Evolutionary conservation across 2,797 vertebrate genomes (phyloP), one percentile per base, ranked within the genome.

Genomic region (Epinephelus coioides): DNA sequence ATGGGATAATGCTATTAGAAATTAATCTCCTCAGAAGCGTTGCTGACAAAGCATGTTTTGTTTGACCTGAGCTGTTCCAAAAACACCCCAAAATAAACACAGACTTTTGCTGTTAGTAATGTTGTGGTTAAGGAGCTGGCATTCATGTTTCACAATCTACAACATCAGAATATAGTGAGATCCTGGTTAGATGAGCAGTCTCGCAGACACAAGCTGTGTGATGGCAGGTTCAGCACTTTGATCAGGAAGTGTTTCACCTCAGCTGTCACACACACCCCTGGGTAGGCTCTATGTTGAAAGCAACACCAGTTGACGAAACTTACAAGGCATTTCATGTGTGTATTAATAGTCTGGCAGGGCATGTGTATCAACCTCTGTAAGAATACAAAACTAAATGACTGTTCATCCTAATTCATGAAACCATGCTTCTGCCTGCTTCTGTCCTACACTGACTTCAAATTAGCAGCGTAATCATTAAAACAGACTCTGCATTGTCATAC

Each of bases 21-120:
- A 61, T 69, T 25, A 62, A 80, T 80, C 64, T 64, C 40, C 12
- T 60, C 19, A 27, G 55, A 51, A 34, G 34, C 40, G 17, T 27
- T 69, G 63, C 76, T 82, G 54, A 76, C 46, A 19, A 55, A 57
- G 46, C 59, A 53, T 38, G 21, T 73, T 71, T 64, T 55, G 34
- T 59, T 81, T 60, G 27, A 81, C 47, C 71, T 55, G 38, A 69
- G 65, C 13, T 51, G 27, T 27, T 56, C 19, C 23, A 49, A 63
- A 76, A 69, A 51, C 27, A 66, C 43, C 17, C 14, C 40, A 9
- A 51, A 66, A 65, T 38, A 46, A 60, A 62, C 25, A 51, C 60
- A 17, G 34, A 6, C 25, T 38, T 17, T 25, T 19, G 51, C 38
- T 23, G 25, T 53, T 75, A 74, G n/a, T 14, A 47, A 30, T 30